Base-by-base conservation (phyloP, 2,797 vertebrate species). In the Macropus fuliginosus region DNA sequence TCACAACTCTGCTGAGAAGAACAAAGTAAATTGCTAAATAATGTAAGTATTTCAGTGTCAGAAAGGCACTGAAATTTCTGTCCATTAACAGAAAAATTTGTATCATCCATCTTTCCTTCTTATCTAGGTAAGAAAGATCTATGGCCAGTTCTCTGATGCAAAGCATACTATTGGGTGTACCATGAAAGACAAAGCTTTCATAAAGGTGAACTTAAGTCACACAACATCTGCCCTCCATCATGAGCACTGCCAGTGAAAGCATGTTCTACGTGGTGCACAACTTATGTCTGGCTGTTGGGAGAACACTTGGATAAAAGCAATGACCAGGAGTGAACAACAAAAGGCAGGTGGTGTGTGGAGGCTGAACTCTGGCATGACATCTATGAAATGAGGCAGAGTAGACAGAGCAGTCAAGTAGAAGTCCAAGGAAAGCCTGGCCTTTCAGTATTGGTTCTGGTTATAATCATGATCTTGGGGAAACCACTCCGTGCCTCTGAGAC, bases 21-120 rank as follows among this genome's bases (percentile, higher is more conserved):
- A 90, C 92, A 96, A 94, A 91, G 50, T n/a, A 93, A 97, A 93
- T 94, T 92, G 97, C 97, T 97, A 97, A 98, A 96, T 93, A 95
- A n/a, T 92, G 95, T 10, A 97, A 96, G 87, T 94, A 93, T 94
- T 94, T 97, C 57, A 0, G 52, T 50, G 94, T 92, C 92, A 95
- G 91, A 93, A 91, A 96, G 95, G 90, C 50, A 56, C 92, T 81
- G 34, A 95, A 96, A 31, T 4, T 0, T 56, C 40, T 96, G 66
- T 34, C 21, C 94, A 94, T 46, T 94, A 56, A 81, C 29, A 94
- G 96, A 1, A 95, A 29, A 91, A 93, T 3, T 21, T 81, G 40
- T 81, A 27, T 81, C 87, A 94, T 31, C 12, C 1, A 46, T 16
- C 1, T 52, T 91, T 91, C 55, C 92, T 21, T 81, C 74, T 81